Base-by-base conservation (phyloP, 2,888 invertebrate species). In the Cheilosia variabilis region DNA sequence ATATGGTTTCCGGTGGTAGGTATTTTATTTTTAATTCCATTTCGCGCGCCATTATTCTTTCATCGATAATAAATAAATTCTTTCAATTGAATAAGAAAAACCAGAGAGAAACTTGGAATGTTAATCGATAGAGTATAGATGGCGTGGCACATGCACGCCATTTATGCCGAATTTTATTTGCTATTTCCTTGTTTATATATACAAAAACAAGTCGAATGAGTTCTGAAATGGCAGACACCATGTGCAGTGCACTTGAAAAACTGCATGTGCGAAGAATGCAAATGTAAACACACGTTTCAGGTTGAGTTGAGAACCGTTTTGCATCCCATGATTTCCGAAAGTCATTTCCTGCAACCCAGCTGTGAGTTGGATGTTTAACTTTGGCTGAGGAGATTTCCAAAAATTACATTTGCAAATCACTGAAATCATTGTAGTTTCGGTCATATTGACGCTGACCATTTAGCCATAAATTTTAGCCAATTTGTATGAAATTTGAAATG, bases 161-260 rank as follows among this genome's bases (percentile, higher is more conserved):
- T 73, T 63, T 73, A 22, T 63, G 73, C 45, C 45, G 55, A 73
- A 63, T 73, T 73, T 73, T 65, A 65, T 65, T 55, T 66, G 41
- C 37, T 52, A 4, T 15, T 13, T 27, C 15, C 5, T 17, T 19
- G 13, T 68, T 31, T 31, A 17, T 50, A 7, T 45, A 31, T 43
- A 34, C 43, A 9, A 24, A 50, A 22, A 24, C 34, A n/a, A 57
- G 10, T 13, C 22, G 24, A 24, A 24, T 50, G 41, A 27, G 19
- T 15, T 24, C 37, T 4, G 37, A 37, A 37, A 37, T 37, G 37
- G 13, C 37, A 37, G 2, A 37, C 37, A 37, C 37, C 13, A 37
- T 37, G 37, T 37, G 37, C 37, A 37, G 53, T 73, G 73, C 37
- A 73, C 73, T 63, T 72, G 72, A 24, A 62, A 52, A 62, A 15